Evolutionary conservation across 2,888 invertebrate species (phyloP).

Genomic region (Elaeidobius kamerunicus): DNA sequence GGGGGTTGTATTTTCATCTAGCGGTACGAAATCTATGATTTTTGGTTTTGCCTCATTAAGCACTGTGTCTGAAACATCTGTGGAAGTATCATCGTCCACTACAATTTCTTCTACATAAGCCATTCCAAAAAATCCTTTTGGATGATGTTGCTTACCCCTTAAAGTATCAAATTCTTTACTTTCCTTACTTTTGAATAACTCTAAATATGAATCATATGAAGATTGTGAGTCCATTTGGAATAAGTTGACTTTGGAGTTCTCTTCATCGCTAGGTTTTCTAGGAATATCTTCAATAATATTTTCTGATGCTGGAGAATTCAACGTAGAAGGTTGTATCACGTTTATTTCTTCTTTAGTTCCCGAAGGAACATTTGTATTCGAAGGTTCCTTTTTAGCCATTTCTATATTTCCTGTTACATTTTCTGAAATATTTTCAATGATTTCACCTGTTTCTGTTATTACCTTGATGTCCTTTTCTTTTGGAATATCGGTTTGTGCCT

Average conservation of each 20-base stretch:
- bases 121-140: not conserved
- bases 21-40: conserved; percentile 36
- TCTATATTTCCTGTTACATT: too few species aligned
- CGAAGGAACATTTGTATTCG: too few species aligned
- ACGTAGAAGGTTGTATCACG: too few species aligned
- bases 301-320: not conserved
- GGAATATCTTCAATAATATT: conserved; percentile 28
- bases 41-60: conserved; percentile 25
- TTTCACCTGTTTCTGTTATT: too few species aligned
- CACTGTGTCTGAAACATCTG: not conserved
- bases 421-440: too few species aligned
- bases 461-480: too few species aligned
- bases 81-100: conserved; percentile 5
- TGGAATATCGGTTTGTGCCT: conserved; percentile 19
- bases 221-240: conserved; percentile 32
- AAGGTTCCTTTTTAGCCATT: too few species aligned
- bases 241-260: conserved; percentile 32
- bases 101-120: conserved; percentile 14
- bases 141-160: conserved; percentile 18
- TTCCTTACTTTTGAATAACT: conserved; percentile 34
- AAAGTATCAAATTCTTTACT: conserved; percentile 38
- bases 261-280: conserved; percentile 18
- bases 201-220: conserved; percentile 33
- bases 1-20: conserved; percentile 35
- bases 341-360: too few species aligned